Evolutionary conservation across 2,113 vertebrate genomes (phyloP).

Genomic region (Orientallactaga bullata): DNA sequence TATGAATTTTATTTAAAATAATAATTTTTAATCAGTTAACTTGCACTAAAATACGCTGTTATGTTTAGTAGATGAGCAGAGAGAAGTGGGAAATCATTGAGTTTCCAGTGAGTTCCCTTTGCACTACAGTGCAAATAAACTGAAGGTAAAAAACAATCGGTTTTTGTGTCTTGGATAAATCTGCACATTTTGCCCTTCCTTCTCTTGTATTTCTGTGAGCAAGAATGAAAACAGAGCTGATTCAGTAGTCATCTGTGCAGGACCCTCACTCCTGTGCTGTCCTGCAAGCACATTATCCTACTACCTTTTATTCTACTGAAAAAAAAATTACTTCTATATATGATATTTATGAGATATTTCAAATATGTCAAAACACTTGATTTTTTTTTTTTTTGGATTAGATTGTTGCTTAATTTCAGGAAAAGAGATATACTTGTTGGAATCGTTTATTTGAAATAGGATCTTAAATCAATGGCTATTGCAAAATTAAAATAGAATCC

Average conservation of each 20-base stretch:
- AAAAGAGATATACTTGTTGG: neutral
- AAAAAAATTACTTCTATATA: neutral
- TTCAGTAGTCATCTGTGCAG: neutral
- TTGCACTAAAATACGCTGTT: neutral
- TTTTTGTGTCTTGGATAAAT: neutral
- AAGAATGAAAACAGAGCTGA: neutral
- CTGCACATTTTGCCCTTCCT: neutral
- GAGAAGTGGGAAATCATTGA: neutral
- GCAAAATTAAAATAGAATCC: slow-evolving; percentile 20
- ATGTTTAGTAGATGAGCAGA: neutral
- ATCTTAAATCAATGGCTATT: neutral
- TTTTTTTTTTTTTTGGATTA: neutral
- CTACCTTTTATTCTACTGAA: neutral
- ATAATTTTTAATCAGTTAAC: neutral
- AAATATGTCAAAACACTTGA: neutral
- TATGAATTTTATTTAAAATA: slow-evolving; percentile 52
- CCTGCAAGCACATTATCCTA: neutral
- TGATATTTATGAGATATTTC: slow-evolving; percentile 23
- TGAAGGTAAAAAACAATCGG: neutral
- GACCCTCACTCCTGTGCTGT: neutral
- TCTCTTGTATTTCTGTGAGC: neutral
- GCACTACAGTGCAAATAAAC: neutral
- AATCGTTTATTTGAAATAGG: neutral
- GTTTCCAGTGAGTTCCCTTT: neutral
- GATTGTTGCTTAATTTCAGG: neutral